Base-by-base conservation (phyloP, 2,888 invertebrate species). In the Clepsis dumicolana region DNA sequence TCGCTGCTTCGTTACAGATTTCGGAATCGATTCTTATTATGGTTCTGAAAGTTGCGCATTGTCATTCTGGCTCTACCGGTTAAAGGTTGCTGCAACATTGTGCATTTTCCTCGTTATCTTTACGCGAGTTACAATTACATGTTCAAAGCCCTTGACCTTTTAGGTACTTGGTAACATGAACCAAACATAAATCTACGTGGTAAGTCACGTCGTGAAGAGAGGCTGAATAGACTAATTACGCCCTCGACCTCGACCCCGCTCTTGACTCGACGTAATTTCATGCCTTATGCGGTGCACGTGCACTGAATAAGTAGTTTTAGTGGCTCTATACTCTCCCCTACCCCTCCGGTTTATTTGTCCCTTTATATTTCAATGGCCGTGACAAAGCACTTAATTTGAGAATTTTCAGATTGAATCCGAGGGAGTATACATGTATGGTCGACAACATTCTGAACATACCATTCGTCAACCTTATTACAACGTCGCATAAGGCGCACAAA, bases 201-300 rank as follows among this genome's bases (percentile, higher is more conserved):
- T 48, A 48, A 48, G 48, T 48, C 48, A 48, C 48, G 48, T 48
- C 21, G 48, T 21, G 3, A 10, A 4, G 48, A 48, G 48, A 50
- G 18, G 18, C 32, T 48, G 56, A 57, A 44, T 64, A 44, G 56
- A 44, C 56, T 64, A 64, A 64, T 50, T 21, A 16, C 50, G 38
- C 38, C 5, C 25, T 16, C 24, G 18, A 24, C 5, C 25, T 16
- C 24, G 18, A 24, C 16, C 44, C 52, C 52, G 38, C 48, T 38
- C 38, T 59, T 54, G 54, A 16, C 16, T 27, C 25, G 38, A 14
- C 27, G 24, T 27, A 54, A 66, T 62, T 62, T 66, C 48, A 56
- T 27, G 66, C 44, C 18, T 53, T 60, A 41, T 38, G 32, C 41
- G 35, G 48, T 66, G 62, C 66, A 66, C 54, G 62, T 62, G 62